These are phyloP conservation scores for Cepaea hortensis DNA, from an alignment of 2,888 invertebrate genomes.

Conservation along the genomic window DNA sequence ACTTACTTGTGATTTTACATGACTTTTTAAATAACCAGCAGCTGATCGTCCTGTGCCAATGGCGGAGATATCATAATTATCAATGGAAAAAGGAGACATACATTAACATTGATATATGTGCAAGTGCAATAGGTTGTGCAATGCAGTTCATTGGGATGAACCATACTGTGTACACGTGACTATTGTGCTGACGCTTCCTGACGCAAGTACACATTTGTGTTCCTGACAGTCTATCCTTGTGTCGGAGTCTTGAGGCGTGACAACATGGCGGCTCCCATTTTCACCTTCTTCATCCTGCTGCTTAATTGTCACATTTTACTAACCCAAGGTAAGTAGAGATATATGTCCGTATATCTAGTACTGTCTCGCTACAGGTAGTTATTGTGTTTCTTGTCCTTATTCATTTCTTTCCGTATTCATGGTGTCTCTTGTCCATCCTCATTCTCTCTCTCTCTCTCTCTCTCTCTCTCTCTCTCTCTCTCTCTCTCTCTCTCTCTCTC, in stretches of 20 bases:
- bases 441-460: too few relatives aligned
- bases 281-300: slow-evolving; percentile 7
- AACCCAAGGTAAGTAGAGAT: slow-evolving; percentile 23
- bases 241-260: not conserved
- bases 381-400: too few relatives aligned
- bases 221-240: not conserved
- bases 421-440: not conserved
- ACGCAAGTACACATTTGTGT: slow-evolving; percentile 11
- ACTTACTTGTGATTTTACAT: too few relatives aligned
- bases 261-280: not conserved
- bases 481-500: too few relatives aligned
- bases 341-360: not conserved
- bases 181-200: not conserved
- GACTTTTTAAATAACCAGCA: too few relatives aligned
- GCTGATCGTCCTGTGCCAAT: too few relatives aligned
- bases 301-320: slow-evolving; percentile 19
- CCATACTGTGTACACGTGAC: not conserved
- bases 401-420: not conserved
- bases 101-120: too few relatives aligned
- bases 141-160: not conserved
- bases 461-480: too few relatives aligned
- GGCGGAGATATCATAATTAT: too few relatives aligned
- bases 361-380: not conserved
- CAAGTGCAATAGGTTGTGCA: not conserved
- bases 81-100: too few relatives aligned